Conservation (phyloP, 2,888 invertebrate species). For the Camponotus fellah region DNA sequence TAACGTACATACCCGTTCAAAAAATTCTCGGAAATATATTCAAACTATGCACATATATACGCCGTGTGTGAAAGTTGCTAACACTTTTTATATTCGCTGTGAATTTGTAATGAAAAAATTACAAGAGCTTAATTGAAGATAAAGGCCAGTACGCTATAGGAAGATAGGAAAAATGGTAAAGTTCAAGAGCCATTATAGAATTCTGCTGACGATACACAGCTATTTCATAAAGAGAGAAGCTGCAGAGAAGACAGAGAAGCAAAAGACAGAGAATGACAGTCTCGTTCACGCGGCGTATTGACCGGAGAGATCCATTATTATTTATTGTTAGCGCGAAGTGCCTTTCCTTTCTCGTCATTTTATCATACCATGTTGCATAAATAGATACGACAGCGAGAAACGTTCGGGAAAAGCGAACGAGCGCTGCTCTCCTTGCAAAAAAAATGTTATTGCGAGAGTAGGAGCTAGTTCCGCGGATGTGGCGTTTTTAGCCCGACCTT, state of each 20-base stretch:
- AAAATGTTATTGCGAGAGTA: conserved; percentile 38
- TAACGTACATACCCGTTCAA: neutral
- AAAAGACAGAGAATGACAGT: conserved; percentile 43
- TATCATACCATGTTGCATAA: conserved; percentile 37
- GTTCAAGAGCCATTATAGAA: conserved; percentile 72
- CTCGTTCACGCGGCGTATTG: conserved; percentile 60
- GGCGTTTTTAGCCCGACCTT: conserved; percentile 39
- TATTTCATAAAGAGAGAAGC: conserved; percentile 40
- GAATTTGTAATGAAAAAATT: conserved; percentile 15
- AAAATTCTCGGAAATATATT: neutral
- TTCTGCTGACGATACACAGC: conserved; percentile 65
- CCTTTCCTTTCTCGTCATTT: conserved; percentile 53
- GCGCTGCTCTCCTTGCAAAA: conserved; percentile 21
- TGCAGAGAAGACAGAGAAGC: conserved; percentile 31
- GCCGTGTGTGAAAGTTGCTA: neutral
- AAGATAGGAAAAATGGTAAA: conserved; percentile 57
- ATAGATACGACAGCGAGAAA: conserved; percentile 41
- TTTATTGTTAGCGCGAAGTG: conserved; percentile 66
- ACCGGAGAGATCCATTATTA: conserved; percentile 61
- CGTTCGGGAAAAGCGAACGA: conserved; percentile 1
- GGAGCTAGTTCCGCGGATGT: conserved; percentile 25
- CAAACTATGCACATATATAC: neutral
- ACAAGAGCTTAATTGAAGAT: conserved; percentile 7
- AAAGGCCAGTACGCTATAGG: neutral
- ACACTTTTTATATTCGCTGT: neutral